Evolutionary conservation across 53 echinoderm and acorn worm genomes (phyloP).

Genomic region (Paelopatides confundens): DNA sequence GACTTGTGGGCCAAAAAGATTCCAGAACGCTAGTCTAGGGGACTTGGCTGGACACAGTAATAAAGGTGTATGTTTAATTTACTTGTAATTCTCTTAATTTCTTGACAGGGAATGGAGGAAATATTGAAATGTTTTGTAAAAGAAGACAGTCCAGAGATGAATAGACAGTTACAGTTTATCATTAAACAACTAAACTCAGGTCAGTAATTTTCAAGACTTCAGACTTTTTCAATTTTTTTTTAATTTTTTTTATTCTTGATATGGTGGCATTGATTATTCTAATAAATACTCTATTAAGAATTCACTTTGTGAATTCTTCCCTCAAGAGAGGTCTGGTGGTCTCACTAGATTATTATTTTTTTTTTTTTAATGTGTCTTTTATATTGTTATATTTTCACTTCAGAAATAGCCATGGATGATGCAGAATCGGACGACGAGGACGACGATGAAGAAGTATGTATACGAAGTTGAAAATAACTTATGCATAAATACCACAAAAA

Average conservation of each 20-base stretch:
- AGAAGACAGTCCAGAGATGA: slow-evolving; percentile 95
- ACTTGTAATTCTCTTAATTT: neutral
- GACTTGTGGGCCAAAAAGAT: no score
- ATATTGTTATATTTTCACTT: neutral
- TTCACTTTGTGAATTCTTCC: no score
- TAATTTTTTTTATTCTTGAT: no score
- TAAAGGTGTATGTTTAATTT: neutral
- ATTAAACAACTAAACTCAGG: slow-evolving; percentile 99
- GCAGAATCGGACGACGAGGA: slow-evolving; percentile 97
- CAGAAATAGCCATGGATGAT: slow-evolving; percentile 86
- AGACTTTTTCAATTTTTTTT: no score
- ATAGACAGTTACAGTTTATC: slow-evolving; percentile 95
- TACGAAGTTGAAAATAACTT: neutral
- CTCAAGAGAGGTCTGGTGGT: no score
- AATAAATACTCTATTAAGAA: no score
- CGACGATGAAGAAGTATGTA: slow-evolving; percentile 83
- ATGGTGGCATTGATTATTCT: no score
- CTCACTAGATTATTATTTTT: no score
- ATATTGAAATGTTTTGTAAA: slow-evolving; percentile 94
- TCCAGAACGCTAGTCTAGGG: no score
- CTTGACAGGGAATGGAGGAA: slow-evolving; percentile 91
- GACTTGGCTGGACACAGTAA: no score
- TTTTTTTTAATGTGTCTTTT: no score
- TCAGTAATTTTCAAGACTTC: slow-evolving; percentile 35
- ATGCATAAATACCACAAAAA: no score